Evolutionary conservation across 2,888 invertebrate species (phyloP), one percentile per base, ranked within the genome.

Genomic region (Allacma fusca): DNA sequence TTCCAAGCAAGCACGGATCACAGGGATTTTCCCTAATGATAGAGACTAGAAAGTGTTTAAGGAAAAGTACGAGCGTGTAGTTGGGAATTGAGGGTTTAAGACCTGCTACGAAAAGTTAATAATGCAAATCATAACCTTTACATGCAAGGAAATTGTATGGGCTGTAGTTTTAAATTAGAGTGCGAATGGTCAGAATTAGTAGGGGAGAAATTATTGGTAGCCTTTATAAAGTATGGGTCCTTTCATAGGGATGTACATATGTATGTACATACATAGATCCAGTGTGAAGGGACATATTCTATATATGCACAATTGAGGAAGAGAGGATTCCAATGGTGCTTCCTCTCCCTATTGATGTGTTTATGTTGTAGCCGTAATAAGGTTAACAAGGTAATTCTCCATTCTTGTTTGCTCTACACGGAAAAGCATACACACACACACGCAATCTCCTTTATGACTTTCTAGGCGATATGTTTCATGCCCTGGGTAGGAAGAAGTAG

Each of bases 321-420:
- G 65, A 65, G 13, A 23, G 40, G 34, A 69, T 40, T 40, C 40
- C 68, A 69, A 40, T 23, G 68, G 68, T 69, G 68, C 19, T 29
- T n/a, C 13, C 13, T 23, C 19, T 29, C 9, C 13, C 13, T 23
- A 21, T 69, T 69, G 68, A 69, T 40, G 23, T 69, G 68, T 69
- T 69, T 69, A 69, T 69, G 68, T 69, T 69, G 24, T 21, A 62
- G 23, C 7, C 9, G 62, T 62, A 29, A 40, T 69, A 43, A 69
- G 68, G 68, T 69, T 69, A 69, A 69, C 68, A 69, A 69, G 68
- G 40, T 40, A 43, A 69, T 69, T 69, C 40, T 69, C 4, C 50
- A 50, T 16, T 50, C 50, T 50, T 50, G 50, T 50, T 50, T 50
- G 50, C 50, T 50, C 50, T 50, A 50, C 50, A 50, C 50, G 50